Evolutionary conservation across 2,113 vertebrate species (phyloP).

Genomic region (Oxyruncus cristatus): DNA sequence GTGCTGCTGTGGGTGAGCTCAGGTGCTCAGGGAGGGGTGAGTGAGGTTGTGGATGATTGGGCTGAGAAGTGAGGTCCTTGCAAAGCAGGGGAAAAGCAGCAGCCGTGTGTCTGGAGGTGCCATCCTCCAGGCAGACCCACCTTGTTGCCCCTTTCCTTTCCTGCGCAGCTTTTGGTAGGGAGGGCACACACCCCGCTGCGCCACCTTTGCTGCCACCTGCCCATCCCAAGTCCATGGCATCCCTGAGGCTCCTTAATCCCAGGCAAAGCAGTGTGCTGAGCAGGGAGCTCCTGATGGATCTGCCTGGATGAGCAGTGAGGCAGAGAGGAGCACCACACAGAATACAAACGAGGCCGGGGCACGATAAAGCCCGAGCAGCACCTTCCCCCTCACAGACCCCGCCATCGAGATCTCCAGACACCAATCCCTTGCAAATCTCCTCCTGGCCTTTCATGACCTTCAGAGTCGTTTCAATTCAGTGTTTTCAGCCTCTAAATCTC

Average conservation of each 20-base stretch:
- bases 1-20: accelerated
- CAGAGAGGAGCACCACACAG: neutral
- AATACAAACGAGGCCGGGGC: neutral
- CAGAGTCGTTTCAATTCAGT: slow-evolving; percentile 14
- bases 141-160: neutral
- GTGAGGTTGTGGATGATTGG: neutral
- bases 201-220: slow-evolving; percentile 70
- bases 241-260: slow-evolving; percentile 75
- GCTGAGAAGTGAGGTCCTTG: neutral
- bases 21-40: accelerated
- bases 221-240: slow-evolving; percentile 69
- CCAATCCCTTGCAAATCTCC: slow-evolving; percentile 39
- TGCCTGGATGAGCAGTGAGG: neutral
- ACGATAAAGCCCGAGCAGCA: neutral
- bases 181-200: neutral
- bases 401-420: neutral
- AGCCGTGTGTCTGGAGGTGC: accelerated
- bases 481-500: slow-evolving; percentile 45
- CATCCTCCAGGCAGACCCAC: neutral
- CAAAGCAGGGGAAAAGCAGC: neutral
- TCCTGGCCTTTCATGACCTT: slow-evolving; percentile 51
- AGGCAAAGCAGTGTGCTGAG: slow-evolving; percentile 65
- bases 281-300: slow-evolving; percentile 75
- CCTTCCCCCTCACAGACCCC: neutral
- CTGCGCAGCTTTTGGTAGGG: accelerated